phyloP scores from a whole-genome alignment of 92 coral and sea anemone species.

The Phenganax subtilis region DNA sequence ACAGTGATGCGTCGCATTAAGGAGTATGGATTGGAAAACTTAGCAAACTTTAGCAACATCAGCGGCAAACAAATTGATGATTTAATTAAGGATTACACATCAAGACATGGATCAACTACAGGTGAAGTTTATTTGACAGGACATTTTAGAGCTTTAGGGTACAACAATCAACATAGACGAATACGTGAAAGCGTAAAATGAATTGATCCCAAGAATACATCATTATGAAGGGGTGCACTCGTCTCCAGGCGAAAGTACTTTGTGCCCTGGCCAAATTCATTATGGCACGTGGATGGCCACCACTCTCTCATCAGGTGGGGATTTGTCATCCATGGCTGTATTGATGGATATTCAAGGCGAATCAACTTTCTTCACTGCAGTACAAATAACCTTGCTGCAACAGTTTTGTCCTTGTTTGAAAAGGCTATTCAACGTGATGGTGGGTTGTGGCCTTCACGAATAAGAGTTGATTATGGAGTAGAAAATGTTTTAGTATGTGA shows the following conservation, averaged over 20 bases:
- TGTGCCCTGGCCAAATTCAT: slow-evolving; percentile 67
- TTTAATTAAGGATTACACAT: slow-evolving; percentile 44
- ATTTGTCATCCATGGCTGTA: slow-evolving; percentile 65
- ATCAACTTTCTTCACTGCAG: slow-evolving; percentile 60
- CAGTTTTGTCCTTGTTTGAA: slow-evolving; percentile 54
- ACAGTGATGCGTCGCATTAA: slow-evolving; percentile 51
- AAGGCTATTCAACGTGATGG: slow-evolving; percentile 54
- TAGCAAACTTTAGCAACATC: slow-evolving; percentile 40
- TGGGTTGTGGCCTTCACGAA: slow-evolving; percentile 70
- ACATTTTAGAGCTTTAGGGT: slow-evolving; percentile 48
- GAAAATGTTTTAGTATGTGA: slow-evolving; percentile 69
- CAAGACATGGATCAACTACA: slow-evolving; percentile 54
- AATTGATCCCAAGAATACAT: slow-evolving; percentile 67
- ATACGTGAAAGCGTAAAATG: slow-evolving; percentile 58
- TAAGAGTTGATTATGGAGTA: slow-evolving; percentile 61
- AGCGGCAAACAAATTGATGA: slow-evolving; percentile 42
- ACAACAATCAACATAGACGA: slow-evolving; percentile 51
- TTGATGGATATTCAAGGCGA: slow-evolving; percentile 63
- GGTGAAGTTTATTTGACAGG: slow-evolving; percentile 53
- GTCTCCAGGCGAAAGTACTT: slow-evolving; percentile 58
- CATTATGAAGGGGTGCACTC: slow-evolving; percentile 70
- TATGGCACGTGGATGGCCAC: slow-evolving; percentile 76
- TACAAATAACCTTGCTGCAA: slow-evolving; percentile 60
- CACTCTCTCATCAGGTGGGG: slow-evolving; percentile 67
- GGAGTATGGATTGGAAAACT: slow-evolving; percentile 35